phyloP scores from a whole-genome alignment of 2,888 invertebrate genomes.

The Tortricodes alternella region DNA sequence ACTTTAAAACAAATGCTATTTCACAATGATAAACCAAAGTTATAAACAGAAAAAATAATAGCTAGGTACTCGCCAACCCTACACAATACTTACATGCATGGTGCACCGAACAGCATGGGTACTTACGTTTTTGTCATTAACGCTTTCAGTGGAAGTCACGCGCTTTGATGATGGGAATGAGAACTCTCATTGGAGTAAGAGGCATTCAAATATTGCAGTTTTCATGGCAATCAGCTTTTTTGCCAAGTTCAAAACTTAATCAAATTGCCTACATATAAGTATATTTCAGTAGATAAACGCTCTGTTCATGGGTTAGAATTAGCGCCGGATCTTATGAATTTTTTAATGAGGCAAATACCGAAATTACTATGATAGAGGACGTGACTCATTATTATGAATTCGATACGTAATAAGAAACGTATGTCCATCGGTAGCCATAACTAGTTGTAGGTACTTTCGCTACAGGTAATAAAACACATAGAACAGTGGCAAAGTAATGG shows the following conservation, averaged over 20 bases:
- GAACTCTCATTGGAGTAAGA: slow-evolving; percentile 33
- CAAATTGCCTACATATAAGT: too few relatives aligned
- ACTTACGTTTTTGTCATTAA: slow-evolving; percentile 55
- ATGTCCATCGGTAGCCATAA: too few relatives aligned
- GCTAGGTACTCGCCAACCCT: slow-evolving; percentile 13
- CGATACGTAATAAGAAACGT: too few relatives aligned
- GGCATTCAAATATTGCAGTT: background rate
- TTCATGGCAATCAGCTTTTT: background rate
- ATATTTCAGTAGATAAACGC: too few relatives aligned
- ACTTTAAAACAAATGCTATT: too few relatives aligned
- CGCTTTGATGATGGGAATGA: slow-evolving; percentile 44
- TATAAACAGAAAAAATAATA: background rate
- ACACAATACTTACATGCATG: slow-evolving; percentile 5
- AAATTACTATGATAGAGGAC: too few relatives aligned
- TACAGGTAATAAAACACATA: background rate
- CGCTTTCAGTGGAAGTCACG: slow-evolving; percentile 60
- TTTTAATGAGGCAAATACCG: too few relatives aligned
- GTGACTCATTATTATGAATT: too few relatives aligned
- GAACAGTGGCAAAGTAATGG: slow-evolving; percentile 4
- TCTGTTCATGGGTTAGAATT: too few relatives aligned
- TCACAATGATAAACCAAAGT: too few relatives aligned
- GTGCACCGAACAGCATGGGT: slow-evolving; percentile 16
- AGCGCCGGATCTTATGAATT: too few relatives aligned
- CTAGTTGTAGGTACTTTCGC: background rate
- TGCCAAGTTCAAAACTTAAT: too few relatives aligned